phyloP scores from a whole-genome alignment of 53 echinoderm and acorn worm genomes.

The Stichopus horrens region DNA sequence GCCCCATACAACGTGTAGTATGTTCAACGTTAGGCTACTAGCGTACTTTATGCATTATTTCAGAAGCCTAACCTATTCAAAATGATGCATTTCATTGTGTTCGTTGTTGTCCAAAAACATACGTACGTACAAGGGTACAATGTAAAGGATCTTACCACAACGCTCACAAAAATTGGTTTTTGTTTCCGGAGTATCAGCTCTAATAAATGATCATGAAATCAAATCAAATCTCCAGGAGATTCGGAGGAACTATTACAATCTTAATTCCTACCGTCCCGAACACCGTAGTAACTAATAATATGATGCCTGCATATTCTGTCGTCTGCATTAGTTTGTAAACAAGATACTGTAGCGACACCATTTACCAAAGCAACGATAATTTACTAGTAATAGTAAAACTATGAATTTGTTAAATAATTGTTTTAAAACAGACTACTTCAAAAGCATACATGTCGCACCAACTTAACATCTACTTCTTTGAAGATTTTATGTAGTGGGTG shows the following conservation, averaged over 20 bases:
- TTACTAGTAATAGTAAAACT: too few species aligned
- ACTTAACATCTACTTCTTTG: too few species aligned
- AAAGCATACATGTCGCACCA: too few species aligned
- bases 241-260: not conserved
- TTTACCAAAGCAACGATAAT: too few species aligned
- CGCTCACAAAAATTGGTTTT: not conserved
- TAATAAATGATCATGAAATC: not conserved
- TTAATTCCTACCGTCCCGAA: not conserved
- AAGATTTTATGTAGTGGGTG: too few species aligned
- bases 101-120: not conserved
- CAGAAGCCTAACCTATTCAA: not conserved
- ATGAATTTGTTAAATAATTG: too few species aligned
- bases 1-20: too few species aligned
- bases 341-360: not conserved
- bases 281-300: not conserved
- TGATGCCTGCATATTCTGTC: not conserved
- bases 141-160: not conserved
- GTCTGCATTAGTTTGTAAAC: slow-evolving; percentile 14
- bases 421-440: too few species aligned
- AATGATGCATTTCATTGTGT: not conserved
- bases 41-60: too few species aligned
- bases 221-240: not conserved
- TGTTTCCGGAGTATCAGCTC: not conserved
- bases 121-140: not conserved
- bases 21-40: too few species aligned